Conservation (phyloP, 2,113 vertebrate species). For the Gulo gulo region DNA sequence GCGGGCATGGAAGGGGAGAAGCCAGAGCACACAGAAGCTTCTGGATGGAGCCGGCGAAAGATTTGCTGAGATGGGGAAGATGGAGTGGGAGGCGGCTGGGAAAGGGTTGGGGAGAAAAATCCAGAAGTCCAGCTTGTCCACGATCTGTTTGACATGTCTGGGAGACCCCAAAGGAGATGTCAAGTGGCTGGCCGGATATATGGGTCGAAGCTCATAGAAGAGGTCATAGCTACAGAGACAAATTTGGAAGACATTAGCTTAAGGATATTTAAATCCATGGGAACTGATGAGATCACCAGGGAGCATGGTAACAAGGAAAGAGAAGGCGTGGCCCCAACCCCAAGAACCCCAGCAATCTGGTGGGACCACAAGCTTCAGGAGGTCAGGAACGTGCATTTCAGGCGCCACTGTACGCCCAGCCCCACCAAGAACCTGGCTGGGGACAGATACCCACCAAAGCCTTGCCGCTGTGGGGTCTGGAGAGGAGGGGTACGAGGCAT, state of each 20-base stretch:
- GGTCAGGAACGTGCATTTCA: background rate
- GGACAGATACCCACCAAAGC: background rate
- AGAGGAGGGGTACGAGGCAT: background rate
- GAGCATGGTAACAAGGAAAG: background rate
- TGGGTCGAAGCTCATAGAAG: background rate
- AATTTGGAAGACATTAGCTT: constrained; percentile 55
- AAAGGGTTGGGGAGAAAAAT: background rate
- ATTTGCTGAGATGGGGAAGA: background rate
- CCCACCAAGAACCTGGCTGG: accelerated
- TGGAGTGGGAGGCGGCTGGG: background rate
- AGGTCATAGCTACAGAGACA: background rate
- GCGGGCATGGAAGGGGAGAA: accelerated
- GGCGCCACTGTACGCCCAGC: accelerated
- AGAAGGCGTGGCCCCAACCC: background rate
- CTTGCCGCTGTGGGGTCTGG: too few relatives aligned
- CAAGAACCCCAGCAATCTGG: background rate
- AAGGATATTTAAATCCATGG: constrained; percentile 61
- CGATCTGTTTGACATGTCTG: background rate
- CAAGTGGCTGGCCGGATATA: constrained; percentile 44
- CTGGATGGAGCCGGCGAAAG: accelerated
- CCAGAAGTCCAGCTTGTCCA: background rate
- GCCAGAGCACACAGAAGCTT: accelerated
- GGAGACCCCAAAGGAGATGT: constrained; percentile 47
- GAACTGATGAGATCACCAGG: constrained; percentile 49
- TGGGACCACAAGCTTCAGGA: background rate